These are phyloP conservation scores for Achroia grisella DNA, from an alignment of 1,140 invertebrate species.

Conservation along the genomic window DNA sequence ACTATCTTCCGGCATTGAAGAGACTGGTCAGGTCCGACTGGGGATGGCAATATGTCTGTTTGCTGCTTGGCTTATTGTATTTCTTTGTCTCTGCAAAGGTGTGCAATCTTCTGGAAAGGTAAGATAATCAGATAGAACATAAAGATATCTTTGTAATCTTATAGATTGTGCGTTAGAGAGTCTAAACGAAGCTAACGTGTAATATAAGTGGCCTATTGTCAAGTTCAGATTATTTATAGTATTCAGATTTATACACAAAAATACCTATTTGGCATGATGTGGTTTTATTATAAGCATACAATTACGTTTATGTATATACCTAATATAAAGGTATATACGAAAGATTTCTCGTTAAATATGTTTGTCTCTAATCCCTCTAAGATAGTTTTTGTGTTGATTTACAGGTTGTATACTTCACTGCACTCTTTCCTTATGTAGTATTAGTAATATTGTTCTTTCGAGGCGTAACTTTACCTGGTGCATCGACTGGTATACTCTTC, in stretches of 20 bases:
- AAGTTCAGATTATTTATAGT: too few species aligned
- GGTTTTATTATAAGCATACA: too few species aligned
- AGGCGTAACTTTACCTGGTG: slow-evolving; percentile 86
- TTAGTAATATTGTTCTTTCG: slow-evolving; percentile 86
- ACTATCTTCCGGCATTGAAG: slow-evolving; percentile 82
- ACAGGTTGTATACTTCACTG: slow-evolving; percentile 88
- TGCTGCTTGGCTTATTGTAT: slow-evolving; percentile 86
- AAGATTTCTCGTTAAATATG: slow-evolving; percentile 5
- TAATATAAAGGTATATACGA: too few species aligned
- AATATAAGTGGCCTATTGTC: too few species aligned
- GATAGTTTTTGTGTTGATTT: too few species aligned
- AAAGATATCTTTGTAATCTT: too few species aligned
- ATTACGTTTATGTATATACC: too few species aligned
- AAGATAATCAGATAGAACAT: slow-evolving; percentile 11
- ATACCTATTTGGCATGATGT: too few species aligned
- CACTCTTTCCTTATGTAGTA: slow-evolving; percentile 90
- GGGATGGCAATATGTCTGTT: slow-evolving; percentile 82
- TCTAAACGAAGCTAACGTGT: too few species aligned
- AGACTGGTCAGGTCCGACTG: slow-evolving; percentile 79
- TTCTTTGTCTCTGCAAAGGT: slow-evolving; percentile 87
- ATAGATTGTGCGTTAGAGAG: too few species aligned
- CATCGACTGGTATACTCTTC: slow-evolving; percentile 84
- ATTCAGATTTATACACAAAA: too few species aligned
- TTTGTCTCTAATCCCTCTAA: too few species aligned
- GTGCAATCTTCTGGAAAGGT: slow-evolving; percentile 89